Base-by-base conservation (phyloP, 2,113 vertebrate genomes). In the Redunca redunca region DNA sequence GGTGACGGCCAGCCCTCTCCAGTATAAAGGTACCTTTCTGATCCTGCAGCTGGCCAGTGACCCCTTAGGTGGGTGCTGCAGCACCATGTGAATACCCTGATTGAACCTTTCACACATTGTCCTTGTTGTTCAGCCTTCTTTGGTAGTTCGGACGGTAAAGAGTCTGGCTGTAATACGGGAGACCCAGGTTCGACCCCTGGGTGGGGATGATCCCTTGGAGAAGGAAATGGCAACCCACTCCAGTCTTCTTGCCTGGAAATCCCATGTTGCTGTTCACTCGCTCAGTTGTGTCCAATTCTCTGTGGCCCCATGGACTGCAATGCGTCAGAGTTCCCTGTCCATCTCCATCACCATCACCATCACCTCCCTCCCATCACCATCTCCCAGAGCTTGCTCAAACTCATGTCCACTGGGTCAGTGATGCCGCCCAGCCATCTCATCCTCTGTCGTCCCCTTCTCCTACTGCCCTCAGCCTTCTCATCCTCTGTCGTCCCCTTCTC, bases 141-240 rank as follows among this genome's bases (percentile, higher is more conserved):
- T 36, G n/a, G n/a, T 71, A 19, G 64, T 0, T 10, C 0, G 0
- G 5, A 71, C 0, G 1, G 64, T 36, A 36, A 36, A 71, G n/a
- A 71, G n/a, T 71, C n/a, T 23, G 19, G n/a, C 67, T 40, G 10
- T 36, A 12, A 71, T 6, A 21, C 0, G 8, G n/a, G 67, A 36
- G 19, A 71, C 64, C 2, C 19, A 71, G 64, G n/a, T 36, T 71
- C 0, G 0, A 23, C 9, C 9, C 67, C 67, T 36, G 67, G 9
- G n/a, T 71, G 0, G 1, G 17, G 17, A 71, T 11, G n/a, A 36
- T 71, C 17, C n/a, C 17, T n/a, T 71, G n/a, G 64, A 36, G n/a
- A 36, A 71, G 64, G n/a, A 71, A 71, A 71, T 23, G 19, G 64
- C 64, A 71, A 6, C 9, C 5, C n/a, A 36, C 64, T 71, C n/a